These are phyloP conservation scores for Crypturellus undulatus DNA, from an alignment of 2,113 vertebrate genomes.

Conservation along the genomic window DNA sequence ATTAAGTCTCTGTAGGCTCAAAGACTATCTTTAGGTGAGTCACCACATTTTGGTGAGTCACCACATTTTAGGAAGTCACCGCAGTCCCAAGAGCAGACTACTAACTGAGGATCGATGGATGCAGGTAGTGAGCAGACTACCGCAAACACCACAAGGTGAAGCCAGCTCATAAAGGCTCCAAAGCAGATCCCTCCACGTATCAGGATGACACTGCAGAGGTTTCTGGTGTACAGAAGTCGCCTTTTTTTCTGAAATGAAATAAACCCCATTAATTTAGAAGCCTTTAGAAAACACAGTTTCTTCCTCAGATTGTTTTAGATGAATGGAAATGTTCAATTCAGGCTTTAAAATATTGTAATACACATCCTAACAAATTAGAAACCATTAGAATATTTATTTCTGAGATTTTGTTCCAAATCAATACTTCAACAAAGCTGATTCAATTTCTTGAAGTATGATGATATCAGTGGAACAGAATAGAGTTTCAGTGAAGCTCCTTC, in stretches of 20 bases:
- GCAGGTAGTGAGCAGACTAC: constrained; percentile 28
- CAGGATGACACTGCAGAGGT: neutral
- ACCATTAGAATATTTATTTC: neutral
- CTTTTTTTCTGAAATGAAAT: neutral
- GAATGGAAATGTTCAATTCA: neutral
- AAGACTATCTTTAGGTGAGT: constrained; percentile 1
- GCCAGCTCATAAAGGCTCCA: neutral
- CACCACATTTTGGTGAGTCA: neutral
- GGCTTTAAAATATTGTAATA: neutral
- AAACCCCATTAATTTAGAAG: neutral
- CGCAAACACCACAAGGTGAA: neutral
- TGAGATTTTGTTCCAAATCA: neutral
- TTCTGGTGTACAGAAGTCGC: neutral
- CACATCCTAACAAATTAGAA: neutral
- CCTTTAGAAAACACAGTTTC: neutral
- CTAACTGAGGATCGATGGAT: constrained; percentile 47
- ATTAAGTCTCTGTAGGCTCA: neutral
- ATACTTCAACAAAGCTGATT: neutral
- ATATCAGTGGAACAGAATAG: neutral
- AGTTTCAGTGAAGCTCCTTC: neutral
- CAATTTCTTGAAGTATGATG: rapidly evolving
- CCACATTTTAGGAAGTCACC: neutral
- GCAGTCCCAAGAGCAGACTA: neutral
- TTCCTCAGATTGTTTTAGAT: neutral
- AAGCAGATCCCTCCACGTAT: neutral